phyloP scores from a whole-genome alignment of 2,888 invertebrate genomes.

The Cremastinae sp. region DNA sequence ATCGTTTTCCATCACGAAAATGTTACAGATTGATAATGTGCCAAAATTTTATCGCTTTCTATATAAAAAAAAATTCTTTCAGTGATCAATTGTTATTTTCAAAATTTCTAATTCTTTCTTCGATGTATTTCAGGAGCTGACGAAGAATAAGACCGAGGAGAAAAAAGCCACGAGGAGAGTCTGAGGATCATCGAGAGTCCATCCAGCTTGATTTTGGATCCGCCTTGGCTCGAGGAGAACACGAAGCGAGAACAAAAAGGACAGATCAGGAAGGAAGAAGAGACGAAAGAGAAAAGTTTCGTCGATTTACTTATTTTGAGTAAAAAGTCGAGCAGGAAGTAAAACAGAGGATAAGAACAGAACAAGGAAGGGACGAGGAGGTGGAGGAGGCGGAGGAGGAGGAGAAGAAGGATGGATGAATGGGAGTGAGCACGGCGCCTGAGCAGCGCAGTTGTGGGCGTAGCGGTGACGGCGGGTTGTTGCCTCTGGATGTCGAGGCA shows the following conservation, averaged over 20 bases:
- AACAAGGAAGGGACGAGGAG: slow-evolving; percentile 15
- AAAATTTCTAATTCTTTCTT: background rate
- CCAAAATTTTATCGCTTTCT: too few species aligned
- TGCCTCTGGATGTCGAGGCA: slow-evolving; percentile 80
- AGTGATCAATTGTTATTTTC: too few species aligned
- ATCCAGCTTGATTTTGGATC: background rate
- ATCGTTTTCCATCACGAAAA: too few species aligned
- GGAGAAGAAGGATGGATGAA: slow-evolving; percentile 75
- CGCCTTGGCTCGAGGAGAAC: background rate
- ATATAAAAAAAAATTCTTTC: too few species aligned
- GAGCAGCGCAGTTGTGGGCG: slow-evolving; percentile 73
- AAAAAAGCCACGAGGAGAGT: background rate
- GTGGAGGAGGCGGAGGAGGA: slow-evolving; percentile 47
- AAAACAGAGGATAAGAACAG: slow-evolving; percentile 1
- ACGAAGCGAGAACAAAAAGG: too few species aligned
- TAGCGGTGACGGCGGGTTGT: slow-evolving; percentile 73
- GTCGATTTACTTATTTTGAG: background rate
- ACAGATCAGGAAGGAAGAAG: background rate
- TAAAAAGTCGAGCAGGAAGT: slow-evolving; percentile 3
- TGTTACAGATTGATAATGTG: too few species aligned
- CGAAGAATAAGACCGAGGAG: background rate
- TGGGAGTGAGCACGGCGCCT: slow-evolving; percentile 77
- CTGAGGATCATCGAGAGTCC: slow-evolving; percentile 1
- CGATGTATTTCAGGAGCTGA: background rate
- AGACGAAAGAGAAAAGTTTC: slow-evolving; percentile 2